Percentiles rank a stretch among this genome's conserved stretches.
Evolutionary conservation across 2,888 invertebrate species (phyloP).

Genomic region (Megastigmus dorsalis): DNA sequence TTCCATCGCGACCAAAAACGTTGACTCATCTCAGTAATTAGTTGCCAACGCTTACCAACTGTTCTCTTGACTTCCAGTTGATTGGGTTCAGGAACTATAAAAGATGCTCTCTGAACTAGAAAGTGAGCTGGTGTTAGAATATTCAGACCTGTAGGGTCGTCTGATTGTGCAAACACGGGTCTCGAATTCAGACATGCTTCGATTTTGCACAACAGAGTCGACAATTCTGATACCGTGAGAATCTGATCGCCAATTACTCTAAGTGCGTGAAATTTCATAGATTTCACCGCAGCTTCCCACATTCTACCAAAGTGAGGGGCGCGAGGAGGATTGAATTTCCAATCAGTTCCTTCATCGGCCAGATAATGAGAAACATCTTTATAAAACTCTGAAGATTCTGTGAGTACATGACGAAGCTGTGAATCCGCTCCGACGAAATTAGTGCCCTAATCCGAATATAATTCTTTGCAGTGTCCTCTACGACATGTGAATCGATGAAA

Average conservation of each 20-base stretch:
- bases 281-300: slow-evolving; percentile 2
- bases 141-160: not conserved
- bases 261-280: not conserved
- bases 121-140: not conserved
- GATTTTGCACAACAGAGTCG: not conserved
- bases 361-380: not conserved
- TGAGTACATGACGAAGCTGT: not conserved
- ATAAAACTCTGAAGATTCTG: not conserved
- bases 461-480: not conserved
- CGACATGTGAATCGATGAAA: not conserved
- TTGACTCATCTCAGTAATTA: not conserved
- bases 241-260: not conserved
- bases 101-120: not conserved
- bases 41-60: not conserved
- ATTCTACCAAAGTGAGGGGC: no score
- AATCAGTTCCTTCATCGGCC: no score
- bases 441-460: not conserved
- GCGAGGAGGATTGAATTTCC: no score
- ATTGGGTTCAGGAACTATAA: not conserved
- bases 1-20: slow-evolving; percentile 2
- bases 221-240: not conserved
- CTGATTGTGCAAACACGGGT: not conserved
- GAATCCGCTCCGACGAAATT: not conserved
- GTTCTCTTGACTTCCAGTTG: no score
- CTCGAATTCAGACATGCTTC: not conserved